A percentile compares a stretch with the other conserved stretches of the same genome.
Conservation (phyloP, 2,888 invertebrate species). For the Candidula unifasciata region DNA sequence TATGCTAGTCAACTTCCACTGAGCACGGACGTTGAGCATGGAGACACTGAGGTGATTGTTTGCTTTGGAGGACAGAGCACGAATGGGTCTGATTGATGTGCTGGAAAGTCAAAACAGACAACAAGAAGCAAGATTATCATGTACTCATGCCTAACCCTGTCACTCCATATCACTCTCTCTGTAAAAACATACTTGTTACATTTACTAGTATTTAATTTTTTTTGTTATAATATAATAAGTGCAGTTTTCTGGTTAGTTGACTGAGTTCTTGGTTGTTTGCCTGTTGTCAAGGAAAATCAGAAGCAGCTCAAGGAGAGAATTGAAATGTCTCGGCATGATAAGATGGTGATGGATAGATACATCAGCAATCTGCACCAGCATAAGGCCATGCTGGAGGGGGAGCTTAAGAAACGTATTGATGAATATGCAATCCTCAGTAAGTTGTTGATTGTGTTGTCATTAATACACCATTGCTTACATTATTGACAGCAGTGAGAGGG, state of each 20-base stretch:
- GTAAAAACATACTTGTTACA: too few species aligned
- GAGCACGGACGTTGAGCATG: too few species aligned
- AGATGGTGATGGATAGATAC: background rate
- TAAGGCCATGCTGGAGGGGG: slow-evolving; percentile 6
- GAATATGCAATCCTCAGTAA: slow-evolving; percentile 21
- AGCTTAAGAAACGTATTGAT: background rate
- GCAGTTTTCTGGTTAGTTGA: background rate
- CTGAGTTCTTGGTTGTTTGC: background rate
- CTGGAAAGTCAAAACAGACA: too few species aligned
- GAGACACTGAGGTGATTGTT: too few species aligned
- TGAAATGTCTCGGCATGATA: background rate
- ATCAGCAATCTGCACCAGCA: slow-evolving; percentile 23
- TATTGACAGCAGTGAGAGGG: background rate
- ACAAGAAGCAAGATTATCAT: too few species aligned
- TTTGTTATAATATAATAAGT: too few species aligned
- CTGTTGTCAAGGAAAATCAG: slow-evolving; percentile 3
- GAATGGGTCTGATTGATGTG: too few species aligned
- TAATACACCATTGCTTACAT: background rate
- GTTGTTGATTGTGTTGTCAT: background rate
- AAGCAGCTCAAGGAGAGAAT: slow-evolving; percentile 1
- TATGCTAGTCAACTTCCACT: too few species aligned
- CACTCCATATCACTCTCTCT: too few species aligned
- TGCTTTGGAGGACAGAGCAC: too few species aligned
- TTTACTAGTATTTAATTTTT: too few species aligned
- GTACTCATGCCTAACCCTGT: too few species aligned